phyloP scores from a whole-genome alignment of 1,140 invertebrate genomes.

The Oryctes rhinoceros region DNA sequence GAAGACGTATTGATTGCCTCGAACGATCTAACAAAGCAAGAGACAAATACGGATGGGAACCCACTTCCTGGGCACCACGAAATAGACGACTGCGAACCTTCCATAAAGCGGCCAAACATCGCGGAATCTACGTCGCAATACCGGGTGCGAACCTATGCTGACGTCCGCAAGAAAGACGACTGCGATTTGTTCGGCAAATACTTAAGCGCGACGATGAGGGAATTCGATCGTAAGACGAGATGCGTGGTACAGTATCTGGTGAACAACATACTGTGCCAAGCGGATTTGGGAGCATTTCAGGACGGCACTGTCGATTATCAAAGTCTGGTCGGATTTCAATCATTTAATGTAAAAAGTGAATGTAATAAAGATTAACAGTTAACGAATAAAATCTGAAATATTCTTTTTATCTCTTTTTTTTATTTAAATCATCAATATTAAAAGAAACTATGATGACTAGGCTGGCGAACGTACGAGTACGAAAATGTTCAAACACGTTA shows the following conservation, averaged over 20 bases:
- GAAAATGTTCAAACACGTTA: no score
- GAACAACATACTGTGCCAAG: constrained; percentile 5
- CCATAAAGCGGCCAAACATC: background rate
- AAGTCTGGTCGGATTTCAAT: background rate
- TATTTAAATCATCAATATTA: no score
- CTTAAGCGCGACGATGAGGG: background rate
- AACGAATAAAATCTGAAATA: background rate
- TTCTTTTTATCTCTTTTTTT: background rate
- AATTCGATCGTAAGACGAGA: constrained; percentile 3
- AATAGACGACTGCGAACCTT: background rate
- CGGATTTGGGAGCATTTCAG: background rate
- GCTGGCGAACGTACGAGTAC: no score
- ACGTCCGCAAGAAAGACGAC: background rate
- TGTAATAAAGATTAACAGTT: background rate
- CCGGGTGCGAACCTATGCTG: background rate
- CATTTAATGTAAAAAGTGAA: background rate
- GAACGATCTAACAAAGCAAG: background rate
- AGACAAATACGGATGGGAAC: no score
- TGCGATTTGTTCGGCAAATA: background rate
- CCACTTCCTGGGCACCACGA: background rate
- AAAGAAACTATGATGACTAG: no score
- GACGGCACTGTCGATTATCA: background rate
- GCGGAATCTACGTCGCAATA: background rate
- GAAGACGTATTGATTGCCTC: background rate
- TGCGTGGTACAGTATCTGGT: background rate